phyloP scores from a whole-genome alignment of 2,113 vertebrate genomes.

The Clarias macrocephalus region DNA sequence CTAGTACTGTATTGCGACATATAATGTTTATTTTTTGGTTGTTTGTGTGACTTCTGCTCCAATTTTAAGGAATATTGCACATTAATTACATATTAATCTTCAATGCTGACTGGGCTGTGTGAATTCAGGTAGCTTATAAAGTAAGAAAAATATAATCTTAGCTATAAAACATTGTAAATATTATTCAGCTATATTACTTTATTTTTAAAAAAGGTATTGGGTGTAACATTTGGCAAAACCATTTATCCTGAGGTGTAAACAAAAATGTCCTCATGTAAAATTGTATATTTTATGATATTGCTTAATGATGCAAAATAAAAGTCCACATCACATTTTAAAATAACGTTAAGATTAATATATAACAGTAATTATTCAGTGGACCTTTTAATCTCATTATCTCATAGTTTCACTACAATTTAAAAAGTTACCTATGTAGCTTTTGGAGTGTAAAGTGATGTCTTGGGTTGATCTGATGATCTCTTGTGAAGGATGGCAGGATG shows the following conservation, averaged over 20 bases:
- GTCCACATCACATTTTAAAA: neutral
- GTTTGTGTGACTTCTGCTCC: neutral
- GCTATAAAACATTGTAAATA: neutral
- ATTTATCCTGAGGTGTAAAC: neutral
- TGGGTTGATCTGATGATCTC: constrained; percentile 24
- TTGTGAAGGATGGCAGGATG: constrained; percentile 31
- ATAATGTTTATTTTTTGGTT: neutral
- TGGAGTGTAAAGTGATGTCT: neutral
- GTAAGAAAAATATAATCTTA: neutral
- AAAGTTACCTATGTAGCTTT: neutral
- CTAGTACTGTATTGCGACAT: neutral
- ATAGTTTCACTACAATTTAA: neutral
- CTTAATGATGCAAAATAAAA: neutral
- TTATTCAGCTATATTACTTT: neutral
- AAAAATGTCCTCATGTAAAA: neutral
- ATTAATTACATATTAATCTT: neutral
- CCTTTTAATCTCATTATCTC: neutral
- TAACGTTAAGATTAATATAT: neutral
- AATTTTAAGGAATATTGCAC: neutral
- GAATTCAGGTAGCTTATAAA: neutral
- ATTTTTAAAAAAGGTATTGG: neutral
- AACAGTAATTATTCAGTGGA: neutral
- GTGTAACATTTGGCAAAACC: neutral
- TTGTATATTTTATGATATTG: neutral
- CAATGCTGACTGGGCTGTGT: neutral